Base-by-base conservation (phyloP, 2,888 invertebrate genomes). In the Scrobipalpa costella region DNA sequence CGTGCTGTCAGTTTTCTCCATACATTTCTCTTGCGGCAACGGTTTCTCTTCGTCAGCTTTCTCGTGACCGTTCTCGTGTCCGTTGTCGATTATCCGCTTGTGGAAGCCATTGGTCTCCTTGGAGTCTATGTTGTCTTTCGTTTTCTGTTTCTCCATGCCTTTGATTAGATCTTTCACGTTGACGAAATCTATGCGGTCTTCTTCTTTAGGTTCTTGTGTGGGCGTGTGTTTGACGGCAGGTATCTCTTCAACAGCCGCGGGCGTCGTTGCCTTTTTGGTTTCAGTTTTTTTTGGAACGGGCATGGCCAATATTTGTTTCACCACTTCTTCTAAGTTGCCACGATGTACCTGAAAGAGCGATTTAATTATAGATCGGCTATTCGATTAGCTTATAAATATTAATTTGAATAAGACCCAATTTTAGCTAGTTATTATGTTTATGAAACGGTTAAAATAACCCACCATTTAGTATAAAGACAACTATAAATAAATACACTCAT, bases 101-200 rank as follows among this genome's bases (percentile, higher is more conserved):
- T 83, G 82, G 65, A 86, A 86, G 0, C 91, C 91, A 50, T 91
- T 91, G 0, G 88, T 85, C 50, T 88, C 85, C 71, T 85, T 87
- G 1, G 72, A 67, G 34, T 81, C 80, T 36, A 77, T 72, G 0
- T 77, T 77, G 38, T n/a, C n/a, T n/a, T 80, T 76, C 0, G 66
- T 73, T 66, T 85, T 89, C 62, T 90, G 88, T 66, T 89, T 92
- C 73, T 94, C 94, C 82, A 94, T 93, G 69, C 93, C 94, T 77
- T 93, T 94, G 55, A 94, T 92, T 13, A 94, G 80, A 73, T 94
- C 93, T 79, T 92, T 92, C 17, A 94, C 93, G 64, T 92, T 92
- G n/a, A 92, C 87, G 63, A 91, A 92, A 65, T 93, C 92, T 44
- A 92, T 90, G 66, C 91, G 85, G 63, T 92, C 88, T 68, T 92